A percentile compares a stretch with the other conserved stretches of the same genome.
These are phyloP conservation scores for Syngnathus floridae DNA, from an alignment of 2,113 vertebrate species.

Conservation along the genomic window DNA sequence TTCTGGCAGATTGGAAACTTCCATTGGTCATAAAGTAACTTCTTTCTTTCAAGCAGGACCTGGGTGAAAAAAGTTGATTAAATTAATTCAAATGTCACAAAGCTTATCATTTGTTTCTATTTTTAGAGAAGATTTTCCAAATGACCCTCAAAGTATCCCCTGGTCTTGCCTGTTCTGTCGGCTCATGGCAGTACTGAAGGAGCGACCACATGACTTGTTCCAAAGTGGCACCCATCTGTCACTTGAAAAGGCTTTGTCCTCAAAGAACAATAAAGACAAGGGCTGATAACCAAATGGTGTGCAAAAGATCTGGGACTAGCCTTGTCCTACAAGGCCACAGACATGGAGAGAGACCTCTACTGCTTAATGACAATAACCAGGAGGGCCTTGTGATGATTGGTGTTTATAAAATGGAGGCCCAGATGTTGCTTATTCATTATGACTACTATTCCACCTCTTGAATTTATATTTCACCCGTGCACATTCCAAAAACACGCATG, in stretches of 20 bases:
- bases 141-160: background rate
- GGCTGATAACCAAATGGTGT: conserved; percentile 57
- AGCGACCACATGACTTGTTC: conserved; percentile 51
- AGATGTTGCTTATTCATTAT: background rate
- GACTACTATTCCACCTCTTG: background rate
- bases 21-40: background rate
- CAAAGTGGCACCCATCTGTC: conserved; percentile 64
- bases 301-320: conserved; percentile 46
- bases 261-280: conserved; percentile 42
- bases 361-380: conserved; percentile 15
- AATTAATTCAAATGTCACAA: no score
- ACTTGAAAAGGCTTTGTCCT: conserved; percentile 61
- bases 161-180: conserved; percentile 16
- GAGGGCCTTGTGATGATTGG: background rate
- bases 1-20: background rate
- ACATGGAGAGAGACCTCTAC: conserved; percentile 35
- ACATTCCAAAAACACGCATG: no score
- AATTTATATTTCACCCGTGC: no score
- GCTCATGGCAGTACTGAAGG: conserved; percentile 19
- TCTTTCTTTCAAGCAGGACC: no score
- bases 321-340: conserved; percentile 19
- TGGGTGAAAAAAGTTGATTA: no score
- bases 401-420: no score
- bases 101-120: no score
- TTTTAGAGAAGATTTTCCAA: background rate